A percentile compares a stretch with the other conserved stretches of the same genome.
These are phyloP conservation scores for Drymonia ruficornis DNA, from an alignment of 2,888 invertebrate species.

Conservation along the genomic window DNA sequence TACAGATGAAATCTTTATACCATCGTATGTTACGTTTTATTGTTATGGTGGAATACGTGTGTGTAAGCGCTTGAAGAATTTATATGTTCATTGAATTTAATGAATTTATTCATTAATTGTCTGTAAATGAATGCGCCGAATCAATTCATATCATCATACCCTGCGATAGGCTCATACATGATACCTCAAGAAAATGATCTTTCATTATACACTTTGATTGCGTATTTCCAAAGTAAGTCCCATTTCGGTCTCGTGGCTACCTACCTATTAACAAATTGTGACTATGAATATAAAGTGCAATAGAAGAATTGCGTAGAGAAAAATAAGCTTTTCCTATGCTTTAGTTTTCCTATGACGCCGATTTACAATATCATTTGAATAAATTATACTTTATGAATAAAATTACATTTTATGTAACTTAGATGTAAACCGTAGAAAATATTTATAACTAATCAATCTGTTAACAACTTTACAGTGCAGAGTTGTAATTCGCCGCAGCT, in stretches of 20 bases:
- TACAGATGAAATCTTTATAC: constrained; percentile 40
- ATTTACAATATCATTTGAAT: not conserved
- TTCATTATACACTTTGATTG: not conserved
- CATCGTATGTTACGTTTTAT: constrained; percentile 40
- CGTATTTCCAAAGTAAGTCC: constrained; percentile 29
- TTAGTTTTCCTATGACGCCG: constrained; percentile 17
- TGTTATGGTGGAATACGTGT: constrained; percentile 53
- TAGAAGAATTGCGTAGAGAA: constrained; percentile 28
- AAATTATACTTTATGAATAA: not conserved
- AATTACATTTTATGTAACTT: constrained; percentile 15
- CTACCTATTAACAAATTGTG: constrained; percentile 13
- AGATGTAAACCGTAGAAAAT: constrained; percentile 30
- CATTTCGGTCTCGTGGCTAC: constrained; percentile 22
- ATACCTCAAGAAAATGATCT: constrained; percentile 21
- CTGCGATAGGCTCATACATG: constrained; percentile 31
- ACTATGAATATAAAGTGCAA: constrained; percentile 14
- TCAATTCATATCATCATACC: constrained; percentile 38
- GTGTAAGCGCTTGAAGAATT: constrained; percentile 49
- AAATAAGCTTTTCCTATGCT: constrained; percentile 28
- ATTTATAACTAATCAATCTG: constrained; percentile 20
- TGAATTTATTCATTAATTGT: constrained; percentile 39
- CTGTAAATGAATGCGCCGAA: constrained; percentile 55
- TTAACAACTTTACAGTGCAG: constrained; percentile 24
- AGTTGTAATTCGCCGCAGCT: constrained; percentile 19
- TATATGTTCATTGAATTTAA: constrained; percentile 40